Percentiles rank a stretch among this genome's conserved stretches.
Conservation (phyloP, 2,797 vertebrate genomes). For the Stomatorhinus walkeri region DNA sequence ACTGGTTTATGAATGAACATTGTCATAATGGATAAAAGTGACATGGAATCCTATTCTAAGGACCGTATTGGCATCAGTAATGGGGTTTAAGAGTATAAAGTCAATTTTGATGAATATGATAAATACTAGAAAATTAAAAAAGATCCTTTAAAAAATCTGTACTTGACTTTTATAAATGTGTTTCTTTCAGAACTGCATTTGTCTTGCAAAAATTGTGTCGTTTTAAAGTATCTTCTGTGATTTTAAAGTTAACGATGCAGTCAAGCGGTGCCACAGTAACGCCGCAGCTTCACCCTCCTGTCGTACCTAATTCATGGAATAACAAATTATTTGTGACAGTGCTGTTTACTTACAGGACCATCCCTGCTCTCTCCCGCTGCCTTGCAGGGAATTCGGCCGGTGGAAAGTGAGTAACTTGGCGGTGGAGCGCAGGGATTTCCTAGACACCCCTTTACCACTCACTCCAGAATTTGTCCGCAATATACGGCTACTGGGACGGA, state of each 20-base stretch:
- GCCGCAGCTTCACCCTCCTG: constrained; percentile 17
- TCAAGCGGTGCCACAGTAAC: neutral
- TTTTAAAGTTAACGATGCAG: constrained; percentile 34
- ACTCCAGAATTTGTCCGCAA: constrained; percentile 91
- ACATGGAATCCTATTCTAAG: neutral
- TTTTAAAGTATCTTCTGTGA: constrained; percentile 20
- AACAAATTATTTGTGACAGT: constrained; percentile 27
- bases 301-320: constrained; percentile 23
- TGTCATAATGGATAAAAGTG: neutral
- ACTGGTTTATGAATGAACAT: neutral
- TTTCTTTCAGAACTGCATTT: constrained; percentile 26
- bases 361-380: constrained; percentile 8
- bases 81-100: neutral
- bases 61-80: neutral
- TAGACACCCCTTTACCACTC: constrained; percentile 82
- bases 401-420: constrained; percentile 98
- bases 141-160: neutral
- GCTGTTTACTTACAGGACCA: constrained; percentile 16
- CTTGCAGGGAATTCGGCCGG: constrained; percentile 87
- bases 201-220: constrained; percentile 21
- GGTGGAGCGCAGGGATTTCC: constrained; percentile 86
- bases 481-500: constrained; percentile 82
- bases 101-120: neutral
- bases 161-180: constrained; percentile 4
- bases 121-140: neutral